phyloP scores from a whole-genome alignment of 2,888 invertebrate genomes.

The Drosophila crucigera region DNA sequence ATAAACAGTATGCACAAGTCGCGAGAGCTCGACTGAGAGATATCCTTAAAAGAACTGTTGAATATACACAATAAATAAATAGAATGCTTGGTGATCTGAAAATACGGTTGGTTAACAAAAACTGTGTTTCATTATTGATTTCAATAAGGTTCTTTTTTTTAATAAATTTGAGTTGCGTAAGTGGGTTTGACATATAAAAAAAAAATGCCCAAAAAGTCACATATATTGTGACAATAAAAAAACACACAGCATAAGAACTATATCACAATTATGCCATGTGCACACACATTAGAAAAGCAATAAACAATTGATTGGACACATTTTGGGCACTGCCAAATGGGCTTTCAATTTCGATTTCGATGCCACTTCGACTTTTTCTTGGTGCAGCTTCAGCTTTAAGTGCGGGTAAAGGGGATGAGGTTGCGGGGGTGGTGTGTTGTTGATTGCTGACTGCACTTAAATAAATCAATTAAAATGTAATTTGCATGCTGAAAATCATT shows the following conservation, averaged over 20 bases:
- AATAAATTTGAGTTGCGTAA: too few relatives aligned
- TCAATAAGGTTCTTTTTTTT: too few relatives aligned
- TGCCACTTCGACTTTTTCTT: not conserved
- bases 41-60: too few relatives aligned
- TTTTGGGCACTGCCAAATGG: slow-evolving; percentile 19
- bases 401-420: not conserved
- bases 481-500: slow-evolving; percentile 31
- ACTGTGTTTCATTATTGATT: too few relatives aligned
- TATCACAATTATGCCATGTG: slow-evolving; percentile 15
- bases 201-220: slow-evolving; percentile 38
- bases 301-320: slow-evolving; percentile 26
- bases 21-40: not conserved
- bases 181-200: too few relatives aligned
- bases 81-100: not conserved
- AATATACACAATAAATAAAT: not conserved
- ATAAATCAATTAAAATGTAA: slow-evolving; percentile 31
- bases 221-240: slow-evolving; percentile 27
- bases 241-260: not conserved
- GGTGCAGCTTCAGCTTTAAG: not conserved
- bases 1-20: not conserved
- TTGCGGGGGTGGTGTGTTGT: not conserved
- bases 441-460: not conserved
- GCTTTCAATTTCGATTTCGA: slow-evolving; percentile 4
- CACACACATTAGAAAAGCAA: slow-evolving; percentile 5
- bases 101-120: not conserved